Evolutionary conservation across 2,113 vertebrate species (phyloP), one percentile per base, ranked within the genome.

Genomic region (Fukomys damarensis): DNA sequence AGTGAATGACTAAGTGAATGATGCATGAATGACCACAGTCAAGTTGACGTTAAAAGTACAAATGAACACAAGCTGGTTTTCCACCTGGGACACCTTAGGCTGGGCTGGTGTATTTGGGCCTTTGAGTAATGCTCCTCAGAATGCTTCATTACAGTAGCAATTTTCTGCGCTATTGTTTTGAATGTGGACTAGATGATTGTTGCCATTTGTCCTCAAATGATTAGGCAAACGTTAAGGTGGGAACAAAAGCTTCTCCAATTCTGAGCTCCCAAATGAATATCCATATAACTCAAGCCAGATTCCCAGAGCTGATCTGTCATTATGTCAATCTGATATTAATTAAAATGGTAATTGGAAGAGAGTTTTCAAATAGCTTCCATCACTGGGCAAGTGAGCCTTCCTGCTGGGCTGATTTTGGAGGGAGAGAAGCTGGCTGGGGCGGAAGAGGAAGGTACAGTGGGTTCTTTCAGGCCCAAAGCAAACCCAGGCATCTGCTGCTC

Each of bases 301-400:
- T 96, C 95, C 46, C 35, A 54, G 88, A 91, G 41, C 84, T 72
- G 63, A 65, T 11, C 95, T 96, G 65, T 93, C 96, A 89, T 97
- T 94, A 87, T 93, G 89, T 97, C 96, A 95, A 58, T 97, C 96
- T 86, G 66, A 93, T 94, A 74, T 93, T 96, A 97, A 97, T 97
- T 95, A 97, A 93, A 93, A 90, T 93, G 96, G 63, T 94, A 96
- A 97, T 97, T 94, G 89, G 68, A 93, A 81, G 83, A 94, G 77
- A 66, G 32, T 93, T 96, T 95, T 84, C 93, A 95, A 89, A 94
- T 8, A 46, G 30, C 24, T 30, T 61, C 61, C 30, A 58, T 96
- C 43, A 46, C 80, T 95, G 86, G 80, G 56, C 61, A 65, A 56
- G 17, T 59, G 96, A 92, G 70, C 17, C 88, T 94, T 58, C 79